A percentile compares a stretch with the other conserved stretches of the same genome.
Conservation (phyloP, 2,888 invertebrate species). For the Choreutis nemorana region DNA sequence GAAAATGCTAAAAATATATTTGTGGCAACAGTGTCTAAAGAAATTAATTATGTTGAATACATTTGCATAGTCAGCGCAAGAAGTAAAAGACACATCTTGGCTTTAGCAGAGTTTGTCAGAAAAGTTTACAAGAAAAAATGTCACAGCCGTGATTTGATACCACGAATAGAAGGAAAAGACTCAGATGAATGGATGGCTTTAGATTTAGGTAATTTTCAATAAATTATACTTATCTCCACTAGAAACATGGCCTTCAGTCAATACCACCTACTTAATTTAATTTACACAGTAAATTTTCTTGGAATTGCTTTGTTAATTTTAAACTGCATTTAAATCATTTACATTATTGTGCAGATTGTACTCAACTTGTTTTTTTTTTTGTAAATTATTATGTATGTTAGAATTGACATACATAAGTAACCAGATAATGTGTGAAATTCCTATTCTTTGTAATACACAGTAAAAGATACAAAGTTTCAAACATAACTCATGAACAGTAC, state of each 20-base stretch:
- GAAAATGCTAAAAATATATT: constrained; percentile 85
- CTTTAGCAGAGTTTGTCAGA: constrained; percentile 77
- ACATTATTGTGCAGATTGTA: no score
- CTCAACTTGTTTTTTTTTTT: constrained; percentile 8
- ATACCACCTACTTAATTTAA: no score
- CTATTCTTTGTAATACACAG: no score
- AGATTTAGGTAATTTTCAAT: constrained; percentile 92
- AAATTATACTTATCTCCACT: no score
- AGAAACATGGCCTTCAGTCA: no score
- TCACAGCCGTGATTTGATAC: constrained; percentile 68
- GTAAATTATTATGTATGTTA: no score
- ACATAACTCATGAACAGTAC: constrained; percentile 3
- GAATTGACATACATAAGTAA: no score
- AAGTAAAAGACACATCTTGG: constrained; percentile 77
- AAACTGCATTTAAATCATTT: no score
- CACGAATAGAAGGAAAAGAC: constrained; percentile 79
- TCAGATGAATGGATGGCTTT: constrained; percentile 88
- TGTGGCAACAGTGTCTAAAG: constrained; percentile 77
- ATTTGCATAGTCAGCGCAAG: constrained; percentile 82
- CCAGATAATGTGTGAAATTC: no score
- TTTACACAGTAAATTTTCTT: no score
- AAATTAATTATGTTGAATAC: constrained; percentile 83
- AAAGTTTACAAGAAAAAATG: constrained; percentile 80
- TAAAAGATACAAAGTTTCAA: no score
- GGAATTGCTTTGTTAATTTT: no score